Evolutionary conservation across 2,888 invertebrate genomes (phyloP).

Genomic region (Bhutanitis thaidina): DNA sequence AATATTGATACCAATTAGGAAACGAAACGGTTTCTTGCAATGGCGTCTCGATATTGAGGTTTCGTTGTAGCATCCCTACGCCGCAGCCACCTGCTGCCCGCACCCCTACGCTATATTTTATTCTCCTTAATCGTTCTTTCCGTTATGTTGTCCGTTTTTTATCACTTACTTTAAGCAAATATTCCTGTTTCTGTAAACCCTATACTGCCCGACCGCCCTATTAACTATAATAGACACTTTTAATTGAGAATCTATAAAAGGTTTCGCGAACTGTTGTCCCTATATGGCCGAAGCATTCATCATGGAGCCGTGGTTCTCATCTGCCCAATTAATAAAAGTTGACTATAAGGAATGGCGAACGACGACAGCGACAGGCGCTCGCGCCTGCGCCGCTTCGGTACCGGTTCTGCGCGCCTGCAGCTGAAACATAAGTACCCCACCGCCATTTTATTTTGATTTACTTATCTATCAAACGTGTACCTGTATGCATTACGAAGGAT

Average conservation of each 20-base stretch:
- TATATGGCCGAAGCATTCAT: slow-evolving; percentile 75
- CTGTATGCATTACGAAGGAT: slow-evolving; percentile 18
- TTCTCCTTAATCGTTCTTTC: slow-evolving; percentile 78
- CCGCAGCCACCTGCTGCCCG: slow-evolving; percentile 72
- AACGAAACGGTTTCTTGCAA: slow-evolving; percentile 4
- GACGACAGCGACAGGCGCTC: slow-evolving; percentile 56
- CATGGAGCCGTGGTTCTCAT: slow-evolving; percentile 75
- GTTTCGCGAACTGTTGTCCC: slow-evolving; percentile 72
- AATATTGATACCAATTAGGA: background rate
- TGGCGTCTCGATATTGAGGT: slow-evolving; percentile 27
- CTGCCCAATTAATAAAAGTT: slow-evolving; percentile 80
- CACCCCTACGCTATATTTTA: slow-evolving; percentile 79
- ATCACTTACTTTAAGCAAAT: slow-evolving; percentile 74
- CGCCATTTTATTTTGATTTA: slow-evolving; percentile 76
- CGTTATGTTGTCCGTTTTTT: slow-evolving; percentile 77
- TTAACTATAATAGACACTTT: slow-evolving; percentile 78
- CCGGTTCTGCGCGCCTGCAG: slow-evolving; percentile 66
- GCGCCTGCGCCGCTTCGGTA: slow-evolving; percentile 43
- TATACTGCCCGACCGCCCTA: slow-evolving; percentile 64
- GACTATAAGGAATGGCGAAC: slow-evolving; percentile 71
- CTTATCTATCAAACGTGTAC: slow-evolving; percentile 50
- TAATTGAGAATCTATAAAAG: slow-evolving; percentile 80
- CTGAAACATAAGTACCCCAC: slow-evolving; percentile 61
- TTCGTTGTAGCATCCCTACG: slow-evolving; percentile 43
- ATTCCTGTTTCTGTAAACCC: slow-evolving; percentile 71